Base-by-base conservation (phyloP, 2,888 invertebrate species). In the Pristionchus entomophagus region DNA sequence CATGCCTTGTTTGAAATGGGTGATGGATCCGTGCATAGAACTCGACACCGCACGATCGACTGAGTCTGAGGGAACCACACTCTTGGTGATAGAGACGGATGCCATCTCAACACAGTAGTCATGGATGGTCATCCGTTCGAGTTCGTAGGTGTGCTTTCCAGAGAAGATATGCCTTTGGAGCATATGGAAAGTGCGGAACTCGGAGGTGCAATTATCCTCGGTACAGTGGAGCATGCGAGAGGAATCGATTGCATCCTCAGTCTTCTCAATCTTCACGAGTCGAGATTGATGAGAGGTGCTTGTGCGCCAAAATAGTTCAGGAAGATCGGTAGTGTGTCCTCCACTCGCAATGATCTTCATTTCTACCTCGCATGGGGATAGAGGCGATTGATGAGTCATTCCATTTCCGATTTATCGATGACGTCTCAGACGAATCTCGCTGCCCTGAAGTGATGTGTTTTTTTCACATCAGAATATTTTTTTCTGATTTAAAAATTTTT, bases 371-470 rank as follows among this genome's bases (percentile, higher is more conserved):
- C 77, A 77, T 45, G 14, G 35, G 4, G 35, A 4, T 32, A 4
- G 35, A 35, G 19, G 4, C 2, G 45, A 8, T 6, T n/a, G 5
- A 78, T 49, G 78, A 14, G 51, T 49, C 1, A 51, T 14, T 19
- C 78, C 78, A 5, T 51, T 22, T 3, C 78, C 78, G 32, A 78
- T 78, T 0, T 14, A 49, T 8, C 78, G 78, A 78, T 78, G 78
- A 22, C 78, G 26, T 29, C 78, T 26, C 19, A 78, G 5, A 14
- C 49, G 78, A 32, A 78, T 78, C 17, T 29, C 51, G 1, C 4
- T 1, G 22, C 6, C 8, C 73, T 73, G 73, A 38, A 73, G n/a
- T 10, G 32, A 65, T n/a, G 8, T 2, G 10, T 8, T 62, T 56
- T 4, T 6, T 56, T 56, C 17, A n/a, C n/a, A n/a, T n/a, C n/a